A percentile compares a stretch with the other conserved stretches of the same genome.
Evolutionary conservation across 2,888 invertebrate species (phyloP).

Genomic region (Ichneumon xanthorius): DNA sequence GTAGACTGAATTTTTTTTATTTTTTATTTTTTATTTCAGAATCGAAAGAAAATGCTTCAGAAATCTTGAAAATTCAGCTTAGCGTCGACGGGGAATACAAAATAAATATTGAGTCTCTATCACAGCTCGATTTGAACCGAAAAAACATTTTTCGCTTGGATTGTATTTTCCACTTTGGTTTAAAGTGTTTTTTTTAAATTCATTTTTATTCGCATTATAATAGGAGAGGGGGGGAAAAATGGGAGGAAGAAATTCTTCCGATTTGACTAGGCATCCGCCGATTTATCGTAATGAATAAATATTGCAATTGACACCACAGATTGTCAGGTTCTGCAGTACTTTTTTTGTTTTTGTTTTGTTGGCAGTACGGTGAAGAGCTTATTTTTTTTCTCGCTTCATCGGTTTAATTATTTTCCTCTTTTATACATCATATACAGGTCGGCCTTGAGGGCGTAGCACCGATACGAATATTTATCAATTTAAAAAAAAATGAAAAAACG

Average conservation of each 20-base stretch:
- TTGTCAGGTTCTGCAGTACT: constrained; percentile 62
- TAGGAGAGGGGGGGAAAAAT: constrained; percentile 3
- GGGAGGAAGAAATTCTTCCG: constrained; percentile 6
- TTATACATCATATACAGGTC: constrained; percentile 25
- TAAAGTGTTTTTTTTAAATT: neutral
- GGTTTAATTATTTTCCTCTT: neutral
- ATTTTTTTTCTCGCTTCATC: constrained; percentile 21
- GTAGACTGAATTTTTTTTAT: neutral
- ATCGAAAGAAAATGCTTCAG: neutral
- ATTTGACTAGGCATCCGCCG: constrained; percentile 21
- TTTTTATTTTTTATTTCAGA: neutral
- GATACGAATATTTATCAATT: neutral
- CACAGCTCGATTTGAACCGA: constrained; percentile 39
- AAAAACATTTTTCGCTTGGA: constrained; percentile 35
- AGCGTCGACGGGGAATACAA: constrained; percentile 29
- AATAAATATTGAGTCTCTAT: constrained; percentile 34
- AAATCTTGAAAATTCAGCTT: neutral
- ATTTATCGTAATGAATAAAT: constrained; percentile 26
- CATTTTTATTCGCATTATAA: constrained; percentile 20
- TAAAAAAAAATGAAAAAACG: neutral
- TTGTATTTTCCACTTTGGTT: constrained; percentile 2
- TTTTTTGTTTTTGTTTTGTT: constrained; percentile 1
- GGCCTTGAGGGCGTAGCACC: constrained; percentile 15
- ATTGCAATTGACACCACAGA: constrained; percentile 64
- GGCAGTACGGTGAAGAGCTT: constrained; percentile 48